Base-by-base conservation (phyloP, 1,140 invertebrate genomes). In the Saxidomus purpurata region DNA sequence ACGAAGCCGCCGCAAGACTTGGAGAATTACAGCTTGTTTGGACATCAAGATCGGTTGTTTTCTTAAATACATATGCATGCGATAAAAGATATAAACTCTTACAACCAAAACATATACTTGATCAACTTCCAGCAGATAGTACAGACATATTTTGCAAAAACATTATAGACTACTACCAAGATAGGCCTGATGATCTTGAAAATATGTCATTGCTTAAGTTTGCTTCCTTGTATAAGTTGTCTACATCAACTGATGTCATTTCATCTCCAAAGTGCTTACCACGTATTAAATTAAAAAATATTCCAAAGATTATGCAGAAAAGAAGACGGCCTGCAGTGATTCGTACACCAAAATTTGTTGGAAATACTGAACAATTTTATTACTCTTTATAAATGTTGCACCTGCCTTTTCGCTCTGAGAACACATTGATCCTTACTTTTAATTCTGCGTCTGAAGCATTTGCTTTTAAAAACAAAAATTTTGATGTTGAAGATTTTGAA, bases 1-100 rank as follows among this genome's bases (percentile, higher is more conserved):
- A 87, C 34, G 85, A 80, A 69, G 59, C 85, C 61, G 85, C 85
- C 0, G 69, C 69, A 22, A 34, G 69, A 36, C 40, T 74, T 22
- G 34, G 69, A 74, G 15, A 36, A 25, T 28, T 74, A 25, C 69
- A 74, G 22, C n/a, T 74, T 36, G 34, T 74, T 40, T 74, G 34
- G 69, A 36, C 1, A 36, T 74, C 69, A 19, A 34, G 69, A 74
- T 0, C 13, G 36, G 40, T 74, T 74, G 69, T 74, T 0, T 74
- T 25, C 34, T 74, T 74, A 36, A 74, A 36, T 4, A 74, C 69
- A 8, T 43, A 28, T 0, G 6, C 34, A 36, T 31, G 28, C 17
- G 34, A 36, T 40, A 28, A 74, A 28, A 28, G 69, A 25, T 36
- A 19, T 11, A 34, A 3, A 36, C 6, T 77, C 8, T 28, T 34